phyloP scores from a whole-genome alignment of 2,113 vertebrate genomes.

The Bubo blakistoni region DNA sequence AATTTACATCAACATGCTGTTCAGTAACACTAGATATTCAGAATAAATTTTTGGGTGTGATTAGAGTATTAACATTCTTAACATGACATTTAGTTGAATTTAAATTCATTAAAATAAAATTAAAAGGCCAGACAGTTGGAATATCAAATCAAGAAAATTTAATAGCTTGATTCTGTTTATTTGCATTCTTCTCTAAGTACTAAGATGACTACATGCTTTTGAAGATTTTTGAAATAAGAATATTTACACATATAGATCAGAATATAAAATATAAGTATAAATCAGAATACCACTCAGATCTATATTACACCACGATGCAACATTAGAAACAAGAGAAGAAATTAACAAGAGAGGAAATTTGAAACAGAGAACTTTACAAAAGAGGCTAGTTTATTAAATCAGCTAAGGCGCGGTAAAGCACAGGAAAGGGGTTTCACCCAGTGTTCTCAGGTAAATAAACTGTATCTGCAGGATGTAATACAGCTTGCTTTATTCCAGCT shows the following conservation, averaged over 20 bases:
- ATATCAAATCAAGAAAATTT: background rate
- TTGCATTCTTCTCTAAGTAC: conserved; percentile 27
- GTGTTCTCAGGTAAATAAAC: background rate
- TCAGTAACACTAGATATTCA: conserved; percentile 23
- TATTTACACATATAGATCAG: background rate
- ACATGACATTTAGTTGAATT: conserved; percentile 3
- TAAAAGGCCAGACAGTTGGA: conserved; percentile 17
- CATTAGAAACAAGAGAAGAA: background rate
- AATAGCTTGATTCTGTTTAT: conserved; percentile 25
- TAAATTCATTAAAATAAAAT: conserved; percentile 61
- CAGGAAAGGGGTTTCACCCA: background rate
- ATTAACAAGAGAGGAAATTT: too few relatives aligned
- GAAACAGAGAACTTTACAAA: background rate
- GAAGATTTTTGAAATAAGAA: background rate
- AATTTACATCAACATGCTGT: conserved; percentile 32
- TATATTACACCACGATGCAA: too few relatives aligned
- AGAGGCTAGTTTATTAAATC: background rate
- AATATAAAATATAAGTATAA: background rate
- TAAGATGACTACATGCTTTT: background rate
- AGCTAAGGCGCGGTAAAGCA: background rate
- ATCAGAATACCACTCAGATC: background rate
- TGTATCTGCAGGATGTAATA: background rate
- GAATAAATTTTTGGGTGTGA: conserved; percentile 15
- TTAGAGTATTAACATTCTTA: conserved; percentile 46
- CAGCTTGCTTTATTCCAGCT: background rate